Conservation (phyloP, 2,888 invertebrate genomes). For the Caenorhabditis wallacei region DNA sequence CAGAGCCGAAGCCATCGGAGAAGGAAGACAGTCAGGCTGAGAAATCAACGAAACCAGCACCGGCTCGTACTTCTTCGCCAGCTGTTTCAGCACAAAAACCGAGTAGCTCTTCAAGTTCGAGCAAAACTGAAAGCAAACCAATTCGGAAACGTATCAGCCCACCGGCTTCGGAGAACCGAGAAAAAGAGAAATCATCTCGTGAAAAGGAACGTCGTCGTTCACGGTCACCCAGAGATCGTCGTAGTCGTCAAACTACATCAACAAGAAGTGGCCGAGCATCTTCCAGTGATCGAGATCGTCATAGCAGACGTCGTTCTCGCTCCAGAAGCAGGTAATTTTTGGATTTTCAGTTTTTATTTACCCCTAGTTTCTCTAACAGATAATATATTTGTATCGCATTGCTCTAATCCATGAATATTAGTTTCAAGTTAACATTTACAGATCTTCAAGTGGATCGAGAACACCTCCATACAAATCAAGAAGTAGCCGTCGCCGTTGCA, state of each 20-base stretch:
- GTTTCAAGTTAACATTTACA: conserved; percentile 46
- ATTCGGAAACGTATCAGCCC: conserved; percentile 71
- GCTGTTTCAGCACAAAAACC: conserved; percentile 15
- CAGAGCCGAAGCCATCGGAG: conserved; percentile 2
- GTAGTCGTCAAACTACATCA: conserved; percentile 24
- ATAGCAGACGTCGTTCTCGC: conserved; percentile 51
- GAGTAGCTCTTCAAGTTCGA: conserved; percentile 14
- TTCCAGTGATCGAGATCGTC: conserved; percentile 50
- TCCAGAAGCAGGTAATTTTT: conserved; percentile 37
- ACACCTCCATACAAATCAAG: conserved; percentile 56
- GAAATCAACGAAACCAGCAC: conserved; percentile 10
- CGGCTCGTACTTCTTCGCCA: conserved; percentile 3
- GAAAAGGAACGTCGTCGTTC: conserved; percentile 64
- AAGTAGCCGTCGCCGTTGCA: conserved; percentile 86
- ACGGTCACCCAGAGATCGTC: conserved; percentile 57
- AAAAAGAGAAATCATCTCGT: conserved; percentile 41
- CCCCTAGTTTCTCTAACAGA: neutral
- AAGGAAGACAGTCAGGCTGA: conserved; percentile 24
- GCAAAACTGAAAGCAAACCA: conserved; percentile 30
- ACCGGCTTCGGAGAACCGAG: conserved; percentile 61
- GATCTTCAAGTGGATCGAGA: conserved; percentile 63
- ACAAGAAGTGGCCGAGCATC: conserved; percentile 29
- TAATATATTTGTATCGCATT: neutral
- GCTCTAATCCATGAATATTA: neutral
- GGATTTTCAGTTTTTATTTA: neutral